phyloP scores from a whole-genome alignment of 2,888 invertebrate species.

The Eristalis intricaria region DNA sequence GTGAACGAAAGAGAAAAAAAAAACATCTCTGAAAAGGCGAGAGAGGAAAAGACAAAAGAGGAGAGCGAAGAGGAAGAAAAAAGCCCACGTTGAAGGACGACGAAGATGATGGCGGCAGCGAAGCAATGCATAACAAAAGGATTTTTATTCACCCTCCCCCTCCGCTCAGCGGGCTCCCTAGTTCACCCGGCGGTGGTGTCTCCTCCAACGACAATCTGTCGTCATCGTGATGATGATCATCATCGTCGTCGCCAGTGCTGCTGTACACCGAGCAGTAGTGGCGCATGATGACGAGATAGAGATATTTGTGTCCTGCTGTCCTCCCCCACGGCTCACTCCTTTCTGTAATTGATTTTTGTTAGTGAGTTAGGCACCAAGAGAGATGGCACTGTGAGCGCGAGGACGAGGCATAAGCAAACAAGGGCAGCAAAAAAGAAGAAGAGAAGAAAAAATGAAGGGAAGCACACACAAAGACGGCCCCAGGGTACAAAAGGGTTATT shows the following conservation, averaged over 20 bases:
- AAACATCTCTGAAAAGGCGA: neutral
- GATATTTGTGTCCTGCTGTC: conserved; percentile 59
- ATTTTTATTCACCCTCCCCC: conserved; percentile 40
- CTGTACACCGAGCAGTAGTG: conserved; percentile 38
- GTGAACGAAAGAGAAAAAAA: conserved; percentile 47
- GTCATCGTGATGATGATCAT: conserved; percentile 13
- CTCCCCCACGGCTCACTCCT: conserved; percentile 36
- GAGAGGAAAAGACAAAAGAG: neutral
- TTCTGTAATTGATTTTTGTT: conserved; percentile 48
- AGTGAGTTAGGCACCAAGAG: conserved; percentile 23
- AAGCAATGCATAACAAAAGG: conserved; percentile 62
- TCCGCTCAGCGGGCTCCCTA: neutral
- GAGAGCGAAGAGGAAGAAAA: conserved; percentile 20
- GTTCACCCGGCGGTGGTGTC: neutral
- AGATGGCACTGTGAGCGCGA: conserved; percentile 7
- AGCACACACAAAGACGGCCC: conserved; percentile 40
- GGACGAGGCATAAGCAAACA: neutral
- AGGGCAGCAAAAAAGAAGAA: neutral
- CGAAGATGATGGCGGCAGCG: conserved; percentile 61
- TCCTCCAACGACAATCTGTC: conserved; percentile 42
- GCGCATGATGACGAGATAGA: conserved; percentile 67
- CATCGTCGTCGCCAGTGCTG: neutral
- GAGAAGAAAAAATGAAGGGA: neutral
- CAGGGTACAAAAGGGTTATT: conserved; percentile 63
- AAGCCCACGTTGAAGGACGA: conserved; percentile 65